phyloP scores from a whole-genome alignment of 2,797 vertebrate species.

The Labroides dimidiatus region DNA sequence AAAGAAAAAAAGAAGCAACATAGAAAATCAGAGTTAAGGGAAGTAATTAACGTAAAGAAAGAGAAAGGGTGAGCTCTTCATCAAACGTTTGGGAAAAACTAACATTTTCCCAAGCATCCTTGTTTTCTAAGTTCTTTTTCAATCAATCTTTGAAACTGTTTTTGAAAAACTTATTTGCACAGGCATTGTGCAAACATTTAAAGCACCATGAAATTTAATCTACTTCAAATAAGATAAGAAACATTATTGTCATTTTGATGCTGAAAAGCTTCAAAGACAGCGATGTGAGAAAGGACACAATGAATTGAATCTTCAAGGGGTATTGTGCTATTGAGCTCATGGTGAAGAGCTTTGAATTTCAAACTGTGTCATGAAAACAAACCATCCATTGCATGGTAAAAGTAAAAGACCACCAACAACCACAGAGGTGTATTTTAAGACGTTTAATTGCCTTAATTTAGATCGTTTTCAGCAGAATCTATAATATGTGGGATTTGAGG shows the following conservation, averaged over 20 bases:
- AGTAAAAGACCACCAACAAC: constrained; percentile 27
- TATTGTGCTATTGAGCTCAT: not conserved
- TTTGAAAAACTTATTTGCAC: too few species aligned
- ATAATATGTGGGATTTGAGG: constrained; percentile 42
- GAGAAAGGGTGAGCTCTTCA: not conserved
- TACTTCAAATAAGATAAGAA: too few species aligned
- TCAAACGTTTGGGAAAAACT: not conserved
- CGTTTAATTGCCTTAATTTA: constrained; percentile 37
- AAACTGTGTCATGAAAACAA: constrained; percentile 1
- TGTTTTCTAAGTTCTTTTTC: not conserved
- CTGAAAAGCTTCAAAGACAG: too few species aligned
- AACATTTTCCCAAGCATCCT: not conserved
- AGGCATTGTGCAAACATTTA: too few species aligned
- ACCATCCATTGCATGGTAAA: constrained; percentile 12
- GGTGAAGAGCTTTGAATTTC: constrained; percentile 9
- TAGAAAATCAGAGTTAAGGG: constrained; percentile 22
- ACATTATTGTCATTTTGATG: not conserved
- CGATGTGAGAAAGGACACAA: not conserved
- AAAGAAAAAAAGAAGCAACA: constrained; percentile 45
- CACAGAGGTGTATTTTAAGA: constrained; percentile 36
- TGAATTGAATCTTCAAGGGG: not conserved
- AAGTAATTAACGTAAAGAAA: constrained; percentile 52
- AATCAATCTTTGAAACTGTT: not conserved
- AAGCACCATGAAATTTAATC: too few species aligned
- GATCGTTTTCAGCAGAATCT: constrained; percentile 39